Base-by-base conservation (phyloP, 2,888 invertebrate genomes). In the Diplazon laetatorius region DNA sequence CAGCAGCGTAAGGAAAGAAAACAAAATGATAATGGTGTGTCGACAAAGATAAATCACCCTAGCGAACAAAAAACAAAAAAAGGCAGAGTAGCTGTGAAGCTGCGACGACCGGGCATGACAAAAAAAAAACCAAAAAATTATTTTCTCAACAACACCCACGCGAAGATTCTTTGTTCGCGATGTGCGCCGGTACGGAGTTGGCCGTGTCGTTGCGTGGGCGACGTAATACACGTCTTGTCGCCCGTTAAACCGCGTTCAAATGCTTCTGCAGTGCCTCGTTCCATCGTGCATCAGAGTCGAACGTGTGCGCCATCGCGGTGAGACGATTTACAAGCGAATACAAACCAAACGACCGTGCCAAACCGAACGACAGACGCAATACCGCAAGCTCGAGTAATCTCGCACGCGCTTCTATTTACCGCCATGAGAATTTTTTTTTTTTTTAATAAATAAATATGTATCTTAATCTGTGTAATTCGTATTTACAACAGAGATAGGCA, bases 331-430 rank as follows among this genome's bases (percentile, higher is more conserved):
- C 62, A 75, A n/a, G 69, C 46, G 62, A 22, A 30, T 52, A n/a
- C n/a, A 9, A 4, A 57, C 69, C 8, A 55, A 22, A 10, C 68
- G 55, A 62, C 35, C 46, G n/a, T 37, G 44, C 44, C 20, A 55
- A 37, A 14, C 44, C 18, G 44, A 35, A 25, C 62, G n/a, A 30
- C 25, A 57, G 35, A 46, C 22, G 10, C 35, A 35, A 48, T 59
- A 59, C 69, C 57, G 35, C 59, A 69, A 69, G 57, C 69, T 46
- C 57, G 44, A 42, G 48, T n/a, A 37, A 63, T 50, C 14, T 22
- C 39, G 66, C 66, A 52, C 66, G 66, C 42, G 66, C 66, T 52
- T 20, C 66, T 52, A 52, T 66, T 66, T 66, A 66, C 52, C 66
- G 52, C 52, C n/a, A n/a, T n/a, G n/a, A 25, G 39, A n/a, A 16